These are phyloP conservation scores for Buphagus erythrorhynchus DNA, from an alignment of 2,797 vertebrate genomes.

Conservation along the genomic window DNA sequence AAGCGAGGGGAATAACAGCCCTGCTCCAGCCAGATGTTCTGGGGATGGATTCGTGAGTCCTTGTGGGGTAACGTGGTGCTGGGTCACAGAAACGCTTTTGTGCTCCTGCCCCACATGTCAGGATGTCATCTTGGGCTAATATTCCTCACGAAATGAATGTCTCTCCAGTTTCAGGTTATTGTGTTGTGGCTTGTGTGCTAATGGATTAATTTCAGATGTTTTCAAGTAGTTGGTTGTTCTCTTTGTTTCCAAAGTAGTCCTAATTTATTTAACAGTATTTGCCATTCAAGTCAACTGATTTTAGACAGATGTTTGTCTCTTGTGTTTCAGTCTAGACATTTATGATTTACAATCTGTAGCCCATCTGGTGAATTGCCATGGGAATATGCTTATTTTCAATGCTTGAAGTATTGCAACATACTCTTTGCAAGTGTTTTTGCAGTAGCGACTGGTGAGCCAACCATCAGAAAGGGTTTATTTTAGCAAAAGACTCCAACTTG, in stretches of 20 bases:
- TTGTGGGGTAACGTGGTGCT: neutral
- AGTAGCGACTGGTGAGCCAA: constrained; percentile 1
- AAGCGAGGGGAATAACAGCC: neutral
- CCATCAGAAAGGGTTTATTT: constrained; percentile 49
- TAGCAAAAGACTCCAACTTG: neutral
- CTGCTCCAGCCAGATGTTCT: constrained; percentile 24
- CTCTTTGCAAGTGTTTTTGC: constrained; percentile 39
- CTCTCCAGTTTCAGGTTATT: constrained; percentile 33
- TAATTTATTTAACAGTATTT: constrained; percentile 69
- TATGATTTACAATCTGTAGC: constrained; percentile 64
- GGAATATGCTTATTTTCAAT: constrained; percentile 62
- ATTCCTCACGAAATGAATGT: neutral
- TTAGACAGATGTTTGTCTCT: constrained; percentile 67
- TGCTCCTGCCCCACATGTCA: neutral
- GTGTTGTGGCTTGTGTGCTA: constrained; percentile 34
- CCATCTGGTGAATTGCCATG: constrained; percentile 56
- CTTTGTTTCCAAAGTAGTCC: constrained; percentile 43
- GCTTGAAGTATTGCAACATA: constrained; percentile 40
- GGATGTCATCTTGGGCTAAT: neutral
- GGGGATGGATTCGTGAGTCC: neutral
- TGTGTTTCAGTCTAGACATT: constrained; percentile 59
- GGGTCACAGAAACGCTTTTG: neutral
- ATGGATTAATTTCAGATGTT: constrained; percentile 62
- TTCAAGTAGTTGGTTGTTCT: constrained; percentile 11
- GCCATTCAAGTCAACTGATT: constrained; percentile 54